Percentiles rank a stretch among this genome's conserved stretches.
Evolutionary conservation across 2,113 vertebrate species (phyloP).

Genomic region (Thalassarche chlororhynchos): DNA sequence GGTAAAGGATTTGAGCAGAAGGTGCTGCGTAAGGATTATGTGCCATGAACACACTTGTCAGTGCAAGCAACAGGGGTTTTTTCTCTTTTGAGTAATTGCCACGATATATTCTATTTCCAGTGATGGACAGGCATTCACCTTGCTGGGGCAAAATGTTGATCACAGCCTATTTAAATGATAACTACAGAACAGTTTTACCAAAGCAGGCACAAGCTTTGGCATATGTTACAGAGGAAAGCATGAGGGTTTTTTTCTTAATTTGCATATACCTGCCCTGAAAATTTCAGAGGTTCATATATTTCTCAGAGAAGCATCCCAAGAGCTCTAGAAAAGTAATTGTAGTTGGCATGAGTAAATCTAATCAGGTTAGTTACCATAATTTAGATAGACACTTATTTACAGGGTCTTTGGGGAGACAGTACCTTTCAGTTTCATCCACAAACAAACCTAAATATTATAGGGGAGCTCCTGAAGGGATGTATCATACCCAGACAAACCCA

Average conservation of each 20-base stretch:
- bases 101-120: not conserved
- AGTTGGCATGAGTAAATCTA: not conserved
- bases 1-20: not conserved
- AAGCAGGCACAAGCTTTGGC: not conserved
- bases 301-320: not conserved
- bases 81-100: not conserved
- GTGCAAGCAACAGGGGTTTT: not conserved
- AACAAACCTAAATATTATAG: not conserved
- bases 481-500: not conserved
- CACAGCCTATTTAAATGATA: not conserved
- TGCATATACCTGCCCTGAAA: not conserved
- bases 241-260: not conserved
- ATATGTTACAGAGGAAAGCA: not conserved
- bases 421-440: not conserved
- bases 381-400: not conserved
- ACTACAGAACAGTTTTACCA: not conserved
- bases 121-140: not conserved
- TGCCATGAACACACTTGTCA: not conserved
- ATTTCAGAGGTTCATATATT: not conserved
- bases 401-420: not conserved
- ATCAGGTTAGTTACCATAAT: not conserved
- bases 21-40: not conserved
- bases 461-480: not conserved
- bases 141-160: not conserved
- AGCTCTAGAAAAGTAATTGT: not conserved